Evolutionary conservation across 2,797 vertebrate species (phyloP).

Genomic region (Cuculus canorus): DNA sequence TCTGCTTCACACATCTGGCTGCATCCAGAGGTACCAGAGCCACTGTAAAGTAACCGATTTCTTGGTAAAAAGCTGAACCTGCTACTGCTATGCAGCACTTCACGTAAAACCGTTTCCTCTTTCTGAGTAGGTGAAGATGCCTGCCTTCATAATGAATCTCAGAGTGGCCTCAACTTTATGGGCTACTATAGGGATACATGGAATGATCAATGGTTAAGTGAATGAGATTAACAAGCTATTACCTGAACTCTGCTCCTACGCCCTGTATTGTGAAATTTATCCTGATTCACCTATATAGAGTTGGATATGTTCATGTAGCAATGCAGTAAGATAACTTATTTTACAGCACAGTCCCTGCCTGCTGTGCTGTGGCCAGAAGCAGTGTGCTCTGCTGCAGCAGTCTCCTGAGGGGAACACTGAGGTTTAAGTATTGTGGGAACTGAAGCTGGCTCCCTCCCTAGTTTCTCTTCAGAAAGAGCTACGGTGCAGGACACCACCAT

Average conservation of each 20-base stretch:
- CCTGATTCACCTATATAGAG: background rate
- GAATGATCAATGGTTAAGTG: background rate
- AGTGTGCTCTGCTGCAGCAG: background rate
- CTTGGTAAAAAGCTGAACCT: background rate
- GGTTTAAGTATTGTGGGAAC: background rate
- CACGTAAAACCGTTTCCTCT: background rate
- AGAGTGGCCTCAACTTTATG: background rate
- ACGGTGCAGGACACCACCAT: background rate
- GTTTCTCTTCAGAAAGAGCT: background rate
- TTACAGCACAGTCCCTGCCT: background rate
- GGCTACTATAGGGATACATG: background rate
- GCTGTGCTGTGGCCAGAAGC: background rate
- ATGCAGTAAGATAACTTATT: background rate
- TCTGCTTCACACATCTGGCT: background rate
- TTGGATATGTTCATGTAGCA: background rate
- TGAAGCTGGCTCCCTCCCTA: background rate
- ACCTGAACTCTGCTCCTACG: background rate
- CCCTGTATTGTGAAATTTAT: background rate
- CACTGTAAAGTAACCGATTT: background rate
- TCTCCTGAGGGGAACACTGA: background rate
- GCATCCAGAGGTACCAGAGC: conserved; percentile 26
- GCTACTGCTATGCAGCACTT: background rate
- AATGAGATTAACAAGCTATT: background rate
- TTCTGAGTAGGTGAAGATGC: background rate
- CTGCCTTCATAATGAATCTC: background rate